phyloP scores from a whole-genome alignment of 2,888 invertebrate genomes.

The Metacarcinus magister region DNA sequence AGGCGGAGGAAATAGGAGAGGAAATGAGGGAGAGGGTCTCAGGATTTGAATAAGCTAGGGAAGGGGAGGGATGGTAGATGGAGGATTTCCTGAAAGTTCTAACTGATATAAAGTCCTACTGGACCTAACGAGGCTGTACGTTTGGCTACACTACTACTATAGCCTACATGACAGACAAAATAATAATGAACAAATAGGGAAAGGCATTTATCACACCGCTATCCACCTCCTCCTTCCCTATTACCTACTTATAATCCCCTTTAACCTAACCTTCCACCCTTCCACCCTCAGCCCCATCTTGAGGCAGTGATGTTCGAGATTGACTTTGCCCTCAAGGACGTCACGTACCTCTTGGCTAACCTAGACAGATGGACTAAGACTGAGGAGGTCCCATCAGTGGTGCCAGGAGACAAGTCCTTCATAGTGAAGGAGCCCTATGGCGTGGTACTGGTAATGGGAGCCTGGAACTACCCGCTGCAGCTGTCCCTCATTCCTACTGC shows the following conservation, averaged over 20 bases:
- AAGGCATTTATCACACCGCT: too few species aligned
- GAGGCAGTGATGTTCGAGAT: constrained; percentile 79
- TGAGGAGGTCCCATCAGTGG: constrained; percentile 83
- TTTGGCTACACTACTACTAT: neutral
- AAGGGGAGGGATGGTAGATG: neutral
- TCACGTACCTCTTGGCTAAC: constrained; percentile 71
- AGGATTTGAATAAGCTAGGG: neutral
- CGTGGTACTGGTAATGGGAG: constrained; percentile 91
- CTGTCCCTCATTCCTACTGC: constrained; percentile 91
- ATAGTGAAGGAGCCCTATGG: constrained; percentile 94
- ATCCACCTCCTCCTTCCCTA: too few species aligned
- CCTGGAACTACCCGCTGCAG: constrained; percentile 99
- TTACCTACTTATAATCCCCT: neutral
- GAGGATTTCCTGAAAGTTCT: neutral
- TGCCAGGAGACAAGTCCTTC: constrained; percentile 85
- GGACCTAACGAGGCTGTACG: too few species aligned
- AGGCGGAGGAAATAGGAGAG: neutral
- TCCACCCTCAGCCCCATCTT: constrained; percentile 71
- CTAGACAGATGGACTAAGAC: constrained; percentile 80
- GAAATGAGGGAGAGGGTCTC: neutral
- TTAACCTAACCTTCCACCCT: neutral
- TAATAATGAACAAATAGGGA: too few species aligned
- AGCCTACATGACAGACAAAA: neutral
- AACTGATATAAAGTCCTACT: too few species aligned
- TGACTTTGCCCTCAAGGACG: constrained; percentile 72